Conservation (phyloP, 2,113 vertebrate species). For the Percina caprodes region DNA sequence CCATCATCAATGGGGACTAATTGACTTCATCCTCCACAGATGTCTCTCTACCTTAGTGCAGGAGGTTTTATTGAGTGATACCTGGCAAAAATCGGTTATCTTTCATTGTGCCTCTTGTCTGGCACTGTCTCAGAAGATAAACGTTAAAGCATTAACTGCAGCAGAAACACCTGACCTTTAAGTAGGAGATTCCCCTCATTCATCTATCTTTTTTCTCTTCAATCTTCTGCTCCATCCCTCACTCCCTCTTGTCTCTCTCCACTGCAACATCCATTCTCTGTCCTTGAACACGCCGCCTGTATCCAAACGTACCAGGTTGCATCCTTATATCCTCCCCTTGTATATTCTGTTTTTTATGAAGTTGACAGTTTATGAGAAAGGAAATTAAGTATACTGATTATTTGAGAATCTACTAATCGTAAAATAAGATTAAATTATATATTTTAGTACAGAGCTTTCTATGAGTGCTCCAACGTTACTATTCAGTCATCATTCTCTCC, state of each 20-base stretch:
- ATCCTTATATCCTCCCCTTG: neutral
- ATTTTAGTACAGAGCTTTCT: neutral
- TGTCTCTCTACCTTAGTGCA: constrained; percentile 9
- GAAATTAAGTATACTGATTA: neutral
- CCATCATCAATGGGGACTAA: constrained; percentile 13
- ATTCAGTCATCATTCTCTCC: neutral
- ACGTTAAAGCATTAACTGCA: constrained; percentile 55
- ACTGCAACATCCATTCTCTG: constrained; percentile 2
- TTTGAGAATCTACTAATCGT: neutral
- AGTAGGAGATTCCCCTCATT: constrained; percentile 33
- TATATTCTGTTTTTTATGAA: neutral
- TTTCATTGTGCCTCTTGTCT: constrained; percentile 30
- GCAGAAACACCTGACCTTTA: constrained; percentile 59
- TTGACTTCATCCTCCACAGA: constrained; percentile 37
- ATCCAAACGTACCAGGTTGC: constrained; percentile 1
- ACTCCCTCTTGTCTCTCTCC: neutral
- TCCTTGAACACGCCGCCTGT: neutral
- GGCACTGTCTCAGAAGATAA: constrained; percentile 40
- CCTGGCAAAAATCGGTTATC: constrained; percentile 32
- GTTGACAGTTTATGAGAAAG: neutral
- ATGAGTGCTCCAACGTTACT: neutral
- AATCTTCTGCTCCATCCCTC: constrained; percentile 21
- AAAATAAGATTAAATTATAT: neutral
- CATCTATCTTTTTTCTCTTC: constrained; percentile 46
- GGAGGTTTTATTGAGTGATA: constrained; percentile 41